Base-by-base conservation (phyloP, 1,140 invertebrate genomes). In the Drepana arcuata region DNA sequence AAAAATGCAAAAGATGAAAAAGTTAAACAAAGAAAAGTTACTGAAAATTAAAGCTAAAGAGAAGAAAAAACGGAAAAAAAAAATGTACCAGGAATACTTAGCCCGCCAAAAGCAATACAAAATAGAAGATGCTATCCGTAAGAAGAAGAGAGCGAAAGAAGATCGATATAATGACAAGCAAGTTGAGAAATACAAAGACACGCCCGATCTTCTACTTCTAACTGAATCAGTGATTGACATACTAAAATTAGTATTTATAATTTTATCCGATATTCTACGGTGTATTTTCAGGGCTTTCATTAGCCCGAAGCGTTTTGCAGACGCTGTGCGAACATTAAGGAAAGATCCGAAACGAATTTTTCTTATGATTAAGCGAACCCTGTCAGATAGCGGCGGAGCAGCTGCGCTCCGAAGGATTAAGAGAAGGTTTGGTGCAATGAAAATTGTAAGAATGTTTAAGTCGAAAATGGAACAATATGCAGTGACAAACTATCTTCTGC, bases 181-280 rank as follows among this genome's bases (percentile, higher is more conserved):
- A 25, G 7, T 26, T 6, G 13, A n/a, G 24, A 28, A 9, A 11
- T 16, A 16, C 10, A 36, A 46, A 30, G 10, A 29, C n/a, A 34
- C 35, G 0, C 9, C 27, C 31, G 56, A 56, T 36, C 2, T 35
- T 2, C n/a, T 52, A 2, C 26, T 60, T 13, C 27, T 37, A 2
- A 38, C 42, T n/a, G 58, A 65, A 35, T 57, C 61, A 6, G 4
- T 53, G 5, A 15, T 55, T 18, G 61, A 62, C 24, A 27, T 67
- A 10, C 41, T 35, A 23, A 59, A 53, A 54, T 25, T 62, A 9
- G 48, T 50, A 12, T 26, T 48, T 27, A 40, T 41, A 0, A 36
- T 44, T 14, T 7, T 32, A 18, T 7, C 10, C 5, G 48, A 44
- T 21, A 14, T 50, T n/a, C 21, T 40, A n/a, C 36, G 48, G 7